These are phyloP conservation scores for Athene noctua DNA, from an alignment of 2,113 vertebrate genomes.

Conservation along the genomic window DNA sequence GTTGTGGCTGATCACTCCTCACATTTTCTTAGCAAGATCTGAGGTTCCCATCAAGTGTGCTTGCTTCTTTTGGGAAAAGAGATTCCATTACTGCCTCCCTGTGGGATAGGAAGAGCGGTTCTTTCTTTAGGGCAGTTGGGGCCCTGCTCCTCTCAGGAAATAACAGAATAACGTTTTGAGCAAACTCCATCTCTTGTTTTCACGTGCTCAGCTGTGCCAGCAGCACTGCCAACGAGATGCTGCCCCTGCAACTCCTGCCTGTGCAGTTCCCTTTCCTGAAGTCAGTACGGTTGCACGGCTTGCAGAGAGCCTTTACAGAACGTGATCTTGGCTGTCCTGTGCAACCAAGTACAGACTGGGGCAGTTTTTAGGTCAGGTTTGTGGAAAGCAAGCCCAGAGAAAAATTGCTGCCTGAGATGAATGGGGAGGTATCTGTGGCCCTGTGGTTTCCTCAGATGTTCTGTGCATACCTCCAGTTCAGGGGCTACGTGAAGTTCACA, in stretches of 20 bases:
- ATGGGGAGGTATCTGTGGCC: not conserved
- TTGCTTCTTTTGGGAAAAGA: not conserved
- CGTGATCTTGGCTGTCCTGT: not conserved
- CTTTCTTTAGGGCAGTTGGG: not conserved
- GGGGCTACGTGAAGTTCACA: not conserved
- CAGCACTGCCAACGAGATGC: not conserved
- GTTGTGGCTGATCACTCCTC: not conserved
- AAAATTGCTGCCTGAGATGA: not conserved
- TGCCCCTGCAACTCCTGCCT: not conserved
- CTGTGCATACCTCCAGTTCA: not conserved
- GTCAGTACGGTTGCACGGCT: fast-evolving
- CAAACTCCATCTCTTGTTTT: not conserved
- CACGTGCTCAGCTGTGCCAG: not conserved
- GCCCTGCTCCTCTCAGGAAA: not conserved
- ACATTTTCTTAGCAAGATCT: fast-evolving
- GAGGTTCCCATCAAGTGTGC: not conserved
- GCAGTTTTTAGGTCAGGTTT: not conserved
- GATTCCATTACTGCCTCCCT: not conserved
- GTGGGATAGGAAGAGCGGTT: not conserved
- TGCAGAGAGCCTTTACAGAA: not conserved
- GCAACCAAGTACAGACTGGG: no score
- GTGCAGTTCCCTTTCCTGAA: not conserved
- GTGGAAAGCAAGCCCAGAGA: not conserved
- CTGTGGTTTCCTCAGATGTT: not conserved
- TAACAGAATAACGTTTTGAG: not conserved